Base-by-base conservation (phyloP, 1,140 invertebrate species). In the Leptestheria dahalacensis region DNA sequence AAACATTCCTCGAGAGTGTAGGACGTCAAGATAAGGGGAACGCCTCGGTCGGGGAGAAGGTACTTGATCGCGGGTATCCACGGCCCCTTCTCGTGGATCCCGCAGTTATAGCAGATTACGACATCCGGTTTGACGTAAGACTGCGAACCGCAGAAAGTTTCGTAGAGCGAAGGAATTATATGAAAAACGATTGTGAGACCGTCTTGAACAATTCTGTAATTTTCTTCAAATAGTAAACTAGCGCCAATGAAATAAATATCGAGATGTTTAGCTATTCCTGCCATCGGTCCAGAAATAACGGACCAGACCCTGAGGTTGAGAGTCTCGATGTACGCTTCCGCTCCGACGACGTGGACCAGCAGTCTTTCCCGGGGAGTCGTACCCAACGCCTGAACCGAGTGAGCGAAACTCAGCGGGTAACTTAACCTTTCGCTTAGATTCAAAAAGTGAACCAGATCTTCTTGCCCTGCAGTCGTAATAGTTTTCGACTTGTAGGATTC, bases 291-390 rank as follows among this genome's bases (percentile, higher is more conserved):
- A 0, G 84, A 65, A 64, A 84, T 76, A 25, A 77, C 73, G 65
- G 85, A 83, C 84, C 84, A 86, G 53, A 82, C 82, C 29, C 75
- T 72, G 1, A 84, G 63, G 49, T 75, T 72, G 52, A 81, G 76
- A 1, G 79, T 80, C 68, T 85, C 84, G 62, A 82, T 85, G 46
- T 83, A 80, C 18, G 83, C 73, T 65, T 85, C 84, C 0, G 82
- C 81, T 0, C 82, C 82, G 20, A 82, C 71, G 11, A 80, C 64
- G 60, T 82, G 79, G 33, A 83, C 68, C 0, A 69, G 73, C 4
- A 80, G 68, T 2, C 64, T 60, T 11, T 21, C 52, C n/a, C n/a
- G 23, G 33, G 18, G 12, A 28, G 28, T 56, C 6, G 33, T 10
- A 2, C 18, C 15, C 2, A 24, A 41, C 2, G 12, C 20, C 10